Percentiles rank a stretch among this genome's conserved stretches.
Evolutionary conservation across 2,113 vertebrate species (phyloP).

Genomic region (Rhagologus leucostigma): DNA sequence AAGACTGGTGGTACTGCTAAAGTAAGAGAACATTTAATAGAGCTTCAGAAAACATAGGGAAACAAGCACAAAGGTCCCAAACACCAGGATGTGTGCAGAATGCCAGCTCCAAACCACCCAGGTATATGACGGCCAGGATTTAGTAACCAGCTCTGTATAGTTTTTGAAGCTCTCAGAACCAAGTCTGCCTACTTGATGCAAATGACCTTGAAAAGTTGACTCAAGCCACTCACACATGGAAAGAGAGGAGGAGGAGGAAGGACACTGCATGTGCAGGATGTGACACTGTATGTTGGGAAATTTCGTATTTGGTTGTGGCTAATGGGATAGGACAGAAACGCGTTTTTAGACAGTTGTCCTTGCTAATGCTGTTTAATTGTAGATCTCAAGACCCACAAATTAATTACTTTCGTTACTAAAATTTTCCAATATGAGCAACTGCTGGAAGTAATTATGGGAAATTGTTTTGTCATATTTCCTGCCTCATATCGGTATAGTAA

Average conservation of each 20-base stretch:
- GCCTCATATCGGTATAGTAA: background rate
- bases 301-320: background rate
- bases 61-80: background rate
- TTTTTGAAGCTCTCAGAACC: background rate
- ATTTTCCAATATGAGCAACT: background rate
- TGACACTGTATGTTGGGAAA: background rate
- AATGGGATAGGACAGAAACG: background rate
- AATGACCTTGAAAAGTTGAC: background rate
- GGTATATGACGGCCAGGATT: background rate
- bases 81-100: background rate
- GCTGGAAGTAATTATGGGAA: slow-evolving; percentile 26
- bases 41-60: background rate
- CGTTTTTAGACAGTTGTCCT: background rate
- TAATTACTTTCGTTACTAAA: slow-evolving; percentile 5
- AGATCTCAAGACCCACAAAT: background rate
- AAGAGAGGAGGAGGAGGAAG: background rate
- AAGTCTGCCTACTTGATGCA: background rate
- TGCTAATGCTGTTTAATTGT: background rate
- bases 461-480: slow-evolving; percentile 20
- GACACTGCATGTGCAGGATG: background rate
- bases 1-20: background rate
- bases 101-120: background rate
- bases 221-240: background rate
- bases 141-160: background rate
- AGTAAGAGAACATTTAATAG: background rate